Percentiles rank a stretch among this genome's conserved stretches.
These are phyloP conservation scores for Leuctra nigra DNA, from an alignment of 2,888 invertebrate genomes.

Conservation along the genomic window DNA sequence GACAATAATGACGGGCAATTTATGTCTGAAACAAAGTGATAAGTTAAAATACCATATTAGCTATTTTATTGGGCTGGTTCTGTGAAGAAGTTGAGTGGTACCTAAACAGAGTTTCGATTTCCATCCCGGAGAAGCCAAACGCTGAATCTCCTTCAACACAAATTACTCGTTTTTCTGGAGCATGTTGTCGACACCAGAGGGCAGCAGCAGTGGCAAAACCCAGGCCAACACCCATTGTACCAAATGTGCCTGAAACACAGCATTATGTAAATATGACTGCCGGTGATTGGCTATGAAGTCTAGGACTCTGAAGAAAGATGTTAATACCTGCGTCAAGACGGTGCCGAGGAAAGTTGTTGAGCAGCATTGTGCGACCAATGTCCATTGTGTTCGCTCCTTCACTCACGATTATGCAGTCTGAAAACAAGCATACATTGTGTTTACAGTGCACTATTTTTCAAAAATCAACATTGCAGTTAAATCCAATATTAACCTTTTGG, in stretches of 20 bases:
- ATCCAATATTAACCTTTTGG: slow-evolving; percentile 54
- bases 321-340: slow-evolving; percentile 77
- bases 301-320: background rate
- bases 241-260: slow-evolving; percentile 61
- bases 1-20: slow-evolving; percentile 81
- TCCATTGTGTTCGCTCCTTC: slow-evolving; percentile 99
- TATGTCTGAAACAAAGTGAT: slow-evolving; percentile 58
- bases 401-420: slow-evolving; percentile 83
- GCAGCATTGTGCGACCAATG: slow-evolving; percentile 82
- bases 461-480: background rate
- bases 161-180: slow-evolving; percentile 74
- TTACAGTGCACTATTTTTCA: no score
- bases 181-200: slow-evolving; percentile 75
- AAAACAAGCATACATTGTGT: slow-evolving; percentile 33
- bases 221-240: slow-evolving; percentile 93
- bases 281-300: no score
- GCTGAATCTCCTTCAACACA: slow-evolving; percentile 97
- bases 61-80: no score
- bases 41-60: no score
- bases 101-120: slow-evolving; percentile 90
- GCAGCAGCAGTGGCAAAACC: slow-evolving; percentile 92
- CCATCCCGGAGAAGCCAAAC: slow-evolving; percentile 98
- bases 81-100: no score
- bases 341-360: slow-evolving; percentile 78
- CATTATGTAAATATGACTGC: background rate